phyloP scores from a whole-genome alignment of 2,888 invertebrate genomes.

The Gerris lacustris region DNA sequence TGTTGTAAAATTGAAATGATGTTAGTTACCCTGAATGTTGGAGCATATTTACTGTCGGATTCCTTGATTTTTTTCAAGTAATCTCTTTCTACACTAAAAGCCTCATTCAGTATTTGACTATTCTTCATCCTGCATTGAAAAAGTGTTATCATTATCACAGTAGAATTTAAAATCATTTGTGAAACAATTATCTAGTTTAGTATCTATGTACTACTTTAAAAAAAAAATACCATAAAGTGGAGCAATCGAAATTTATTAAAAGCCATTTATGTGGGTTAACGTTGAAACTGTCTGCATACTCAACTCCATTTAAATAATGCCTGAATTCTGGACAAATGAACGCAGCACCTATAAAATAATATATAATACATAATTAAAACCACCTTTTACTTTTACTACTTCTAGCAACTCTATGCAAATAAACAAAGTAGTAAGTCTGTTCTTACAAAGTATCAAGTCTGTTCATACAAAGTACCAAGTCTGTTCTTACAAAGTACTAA shows the following conservation, averaged over 20 bases:
- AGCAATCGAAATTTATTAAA: conserved; percentile 89
- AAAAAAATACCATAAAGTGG: conserved; percentile 60
- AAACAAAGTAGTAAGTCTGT: neutral
- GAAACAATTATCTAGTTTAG: no score
- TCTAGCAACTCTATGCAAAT: no score
- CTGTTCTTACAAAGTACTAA: no score
- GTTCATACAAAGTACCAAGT: no score
- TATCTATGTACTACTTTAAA: no score
- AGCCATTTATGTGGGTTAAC: conserved; percentile 95
- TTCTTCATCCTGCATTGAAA: conserved; percentile 54
- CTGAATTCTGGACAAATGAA: conserved; percentile 86
- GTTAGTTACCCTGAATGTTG: conserved; percentile 45
- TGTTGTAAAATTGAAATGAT: no score
- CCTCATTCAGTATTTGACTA: conserved; percentile 62
- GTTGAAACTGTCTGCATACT: conserved; percentile 79
- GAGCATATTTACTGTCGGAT: conserved; percentile 40
- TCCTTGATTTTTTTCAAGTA: conserved; percentile 66
- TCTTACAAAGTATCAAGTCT: no score
- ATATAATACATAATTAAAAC: neutral
- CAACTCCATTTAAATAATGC: conserved; percentile 59
- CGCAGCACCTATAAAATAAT: conserved; percentile 50
- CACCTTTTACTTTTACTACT: no score
- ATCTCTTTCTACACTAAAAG: conserved; percentile 81
- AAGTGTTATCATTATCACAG: no score
- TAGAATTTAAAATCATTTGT: no score